Base-by-base conservation (phyloP, 1,140 invertebrate species). In the Microplitis demolitor region DNA sequence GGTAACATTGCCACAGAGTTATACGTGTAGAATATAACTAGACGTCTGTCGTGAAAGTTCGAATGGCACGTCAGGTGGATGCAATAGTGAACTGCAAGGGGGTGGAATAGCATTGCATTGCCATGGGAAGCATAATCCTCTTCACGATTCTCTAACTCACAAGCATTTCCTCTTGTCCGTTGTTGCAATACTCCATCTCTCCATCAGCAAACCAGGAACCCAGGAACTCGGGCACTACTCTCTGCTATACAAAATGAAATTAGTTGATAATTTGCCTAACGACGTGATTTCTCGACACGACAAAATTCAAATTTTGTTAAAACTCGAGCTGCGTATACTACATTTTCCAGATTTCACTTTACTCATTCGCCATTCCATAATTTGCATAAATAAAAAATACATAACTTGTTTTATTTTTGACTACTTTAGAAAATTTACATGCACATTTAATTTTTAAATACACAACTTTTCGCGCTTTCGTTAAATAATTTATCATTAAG, bases 201-300 rank as follows among this genome's bases (percentile, higher is more conserved):
- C 39, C 39, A 45, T 45, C 39, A 45, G 39, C 39, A 45, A 45
- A 45, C 39, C 5, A 11, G 39, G 39, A 11, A 45, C 39, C 39
- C 39, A 45, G 39, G 39, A 1, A 45, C 39, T 45, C 24, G 24
- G 24, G 24, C 24, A 24, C 6, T 45, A 45, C 8, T 45, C 39
- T 45, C 39, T 45, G 62, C 50, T 13, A 58, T 14, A 35, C n/a
- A 58, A 72, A 58, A 54, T 56, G 34, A 63, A 72, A 72, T 72
- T 72, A 66, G 70, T 54, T 51, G 63, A 58, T 72, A 72, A 72
- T 72, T 66, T 60, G 56, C 50, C 51, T 66, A 71, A 71, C 62
- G 69, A 66, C 70, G 51, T 72, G 70, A 72, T 72, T 72, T 72
- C 70, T 72, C 70, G 60, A n/a, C 37, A 34, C 33, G 45, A 24